These are phyloP conservation scores for Datnioides undecimradiatus DNA, from an alignment of 2,113 vertebrate species.

Conservation along the genomic window DNA sequence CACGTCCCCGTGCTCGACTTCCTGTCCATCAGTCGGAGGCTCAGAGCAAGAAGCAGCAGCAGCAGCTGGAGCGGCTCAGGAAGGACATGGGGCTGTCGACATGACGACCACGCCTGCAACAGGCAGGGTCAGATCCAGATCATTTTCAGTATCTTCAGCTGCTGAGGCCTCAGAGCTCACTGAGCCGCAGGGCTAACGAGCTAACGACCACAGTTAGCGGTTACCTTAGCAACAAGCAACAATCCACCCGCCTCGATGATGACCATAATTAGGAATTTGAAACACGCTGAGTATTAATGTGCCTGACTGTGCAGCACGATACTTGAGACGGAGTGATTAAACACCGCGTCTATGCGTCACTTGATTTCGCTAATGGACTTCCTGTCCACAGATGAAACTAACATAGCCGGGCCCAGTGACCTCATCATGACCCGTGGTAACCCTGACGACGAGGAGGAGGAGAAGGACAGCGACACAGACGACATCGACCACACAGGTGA, in stretches of 20 bases:
- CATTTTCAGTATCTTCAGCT: too few relatives aligned
- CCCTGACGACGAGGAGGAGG: conserved; percentile 86
- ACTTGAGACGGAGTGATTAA: too few relatives aligned
- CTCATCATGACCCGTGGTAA: conserved; percentile 92
- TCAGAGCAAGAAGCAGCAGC: conserved; percentile 87
- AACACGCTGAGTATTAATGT: too few relatives aligned
- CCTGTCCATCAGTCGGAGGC: conserved; percentile 81
- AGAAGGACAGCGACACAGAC: conserved; percentile 90
- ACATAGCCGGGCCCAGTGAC: conserved; percentile 87
- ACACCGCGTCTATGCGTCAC: too few relatives aligned
- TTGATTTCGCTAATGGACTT: conserved; percentile 9
- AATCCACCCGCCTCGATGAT: too few relatives aligned
- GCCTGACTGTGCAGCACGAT: too few relatives aligned
- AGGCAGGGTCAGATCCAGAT: conserved; percentile 77
- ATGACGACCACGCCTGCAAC: conserved; percentile 79
- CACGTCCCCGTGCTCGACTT: not conserved
- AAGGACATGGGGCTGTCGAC: conserved; percentile 90
- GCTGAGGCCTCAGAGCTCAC: too few relatives aligned
- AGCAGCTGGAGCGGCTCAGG: conserved; percentile 89
- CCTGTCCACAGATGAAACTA: conserved; percentile 56
- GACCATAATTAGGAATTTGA: too few relatives aligned
- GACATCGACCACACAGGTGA: conserved; percentile 94
- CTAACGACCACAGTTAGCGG: too few relatives aligned
- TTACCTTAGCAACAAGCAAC: too few relatives aligned
- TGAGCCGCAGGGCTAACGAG: too few relatives aligned